These are phyloP conservation scores for Acanthopleura granulata DNA, from an alignment of 2,888 invertebrate species.

Conservation along the genomic window DNA sequence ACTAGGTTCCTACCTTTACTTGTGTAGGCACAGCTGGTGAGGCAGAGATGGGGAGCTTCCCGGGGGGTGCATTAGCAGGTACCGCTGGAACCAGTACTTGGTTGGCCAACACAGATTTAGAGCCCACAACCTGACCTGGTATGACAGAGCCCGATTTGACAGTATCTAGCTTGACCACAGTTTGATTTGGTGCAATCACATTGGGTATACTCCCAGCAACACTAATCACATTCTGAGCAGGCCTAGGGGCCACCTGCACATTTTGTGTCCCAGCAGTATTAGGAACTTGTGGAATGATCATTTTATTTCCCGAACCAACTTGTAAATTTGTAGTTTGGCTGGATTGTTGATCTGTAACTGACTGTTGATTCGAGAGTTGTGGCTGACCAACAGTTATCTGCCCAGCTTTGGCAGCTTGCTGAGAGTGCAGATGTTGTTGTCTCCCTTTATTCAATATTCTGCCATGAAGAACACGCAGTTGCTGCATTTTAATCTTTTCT, in stretches of 20 bases:
- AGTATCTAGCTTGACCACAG: constrained; percentile 4
- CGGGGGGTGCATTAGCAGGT: constrained; percentile 17
- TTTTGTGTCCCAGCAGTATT: too few species aligned
- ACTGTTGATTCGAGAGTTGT: neutral
- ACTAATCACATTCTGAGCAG: neutral
- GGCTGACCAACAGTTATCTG: constrained; percentile 31
- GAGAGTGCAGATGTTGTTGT: constrained; percentile 27
- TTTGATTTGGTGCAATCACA: neutral
- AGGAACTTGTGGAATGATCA: neutral
- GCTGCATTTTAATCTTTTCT: constrained; percentile 74
- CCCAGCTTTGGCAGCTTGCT: neutral
- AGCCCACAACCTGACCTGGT: neutral
- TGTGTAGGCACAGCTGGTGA: constrained; percentile 48
- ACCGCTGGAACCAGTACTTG: constrained; percentile 18
- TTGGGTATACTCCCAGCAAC: neutral
- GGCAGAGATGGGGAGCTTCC: constrained; percentile 31
- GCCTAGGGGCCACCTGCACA: neutral
- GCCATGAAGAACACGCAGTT: constrained; percentile 79
- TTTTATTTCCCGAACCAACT: neutral
- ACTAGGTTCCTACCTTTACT: constrained; percentile 43
- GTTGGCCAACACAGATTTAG: neutral
- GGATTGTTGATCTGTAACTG: too few species aligned
- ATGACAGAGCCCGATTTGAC: neutral
- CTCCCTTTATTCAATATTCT: constrained; percentile 81
- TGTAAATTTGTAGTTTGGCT: neutral